A percentile compares a stretch with the other conserved stretches of the same genome.
phyloP scores from a whole-genome alignment of 2,888 invertebrate species.

The Noctua fimbriata region DNA sequence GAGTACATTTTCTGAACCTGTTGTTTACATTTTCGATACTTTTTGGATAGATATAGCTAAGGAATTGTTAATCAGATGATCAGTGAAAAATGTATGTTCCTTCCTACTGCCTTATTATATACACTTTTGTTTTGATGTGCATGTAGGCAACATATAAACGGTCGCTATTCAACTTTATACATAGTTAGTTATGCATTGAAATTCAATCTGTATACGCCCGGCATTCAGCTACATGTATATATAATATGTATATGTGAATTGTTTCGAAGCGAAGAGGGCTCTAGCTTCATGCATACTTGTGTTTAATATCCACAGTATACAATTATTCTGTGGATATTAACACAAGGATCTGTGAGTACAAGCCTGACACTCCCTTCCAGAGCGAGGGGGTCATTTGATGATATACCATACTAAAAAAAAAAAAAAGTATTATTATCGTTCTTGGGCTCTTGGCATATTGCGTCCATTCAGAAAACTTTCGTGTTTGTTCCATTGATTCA shows the following conservation, averaged over 20 bases:
- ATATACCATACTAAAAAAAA: no score
- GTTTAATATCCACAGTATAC: slow-evolving; percentile 20
- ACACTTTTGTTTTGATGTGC: neutral
- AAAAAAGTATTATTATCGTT: no score
- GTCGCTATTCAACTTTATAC: slow-evolving; percentile 28
- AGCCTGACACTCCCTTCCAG: no score
- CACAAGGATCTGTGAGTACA: no score
- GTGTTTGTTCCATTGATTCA: slow-evolving; percentile 45
- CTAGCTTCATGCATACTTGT: slow-evolving; percentile 32
- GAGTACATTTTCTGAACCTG: neutral
- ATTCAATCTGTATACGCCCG: slow-evolving; percentile 5
- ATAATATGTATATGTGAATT: slow-evolving; percentile 52
- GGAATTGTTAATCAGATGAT: neutral
- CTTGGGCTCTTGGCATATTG: slow-evolving; percentile 39
- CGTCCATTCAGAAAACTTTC: slow-evolving; percentile 64
- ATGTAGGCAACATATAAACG: slow-evolving; percentile 15
- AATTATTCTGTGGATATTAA: no score
- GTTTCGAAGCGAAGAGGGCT: slow-evolving; percentile 58
- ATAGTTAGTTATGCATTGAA: slow-evolving; percentile 16
- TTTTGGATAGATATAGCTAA: neutral
- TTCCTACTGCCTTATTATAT: neutral
- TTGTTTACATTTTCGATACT: neutral
- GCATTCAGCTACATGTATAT: slow-evolving; percentile 11
- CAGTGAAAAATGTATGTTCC: neutral
- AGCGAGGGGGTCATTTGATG: no score